phyloP scores from a whole-genome alignment of 1,140 invertebrate genomes.

The Atta colombica region DNA sequence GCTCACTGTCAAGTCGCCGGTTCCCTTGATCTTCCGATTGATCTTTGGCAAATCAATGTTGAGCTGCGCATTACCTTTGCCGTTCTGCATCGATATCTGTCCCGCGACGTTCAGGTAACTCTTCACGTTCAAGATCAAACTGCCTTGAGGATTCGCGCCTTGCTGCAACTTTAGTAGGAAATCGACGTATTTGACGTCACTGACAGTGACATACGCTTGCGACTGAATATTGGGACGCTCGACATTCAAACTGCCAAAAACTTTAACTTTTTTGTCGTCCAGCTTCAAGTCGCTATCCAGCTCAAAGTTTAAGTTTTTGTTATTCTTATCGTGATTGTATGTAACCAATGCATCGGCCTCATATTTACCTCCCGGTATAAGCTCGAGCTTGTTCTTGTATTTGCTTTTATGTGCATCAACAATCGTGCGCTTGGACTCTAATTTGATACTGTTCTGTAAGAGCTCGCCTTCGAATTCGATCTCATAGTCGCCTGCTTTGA shows the following conservation, averaged over 20 bases:
- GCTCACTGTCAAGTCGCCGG: slow-evolving; percentile 87
- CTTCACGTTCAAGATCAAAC: slow-evolving; percentile 80
- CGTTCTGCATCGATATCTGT: slow-evolving; percentile 80
- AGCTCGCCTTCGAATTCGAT: slow-evolving; percentile 87
- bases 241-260: slow-evolving; percentile 86
- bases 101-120: slow-evolving; percentile 82
- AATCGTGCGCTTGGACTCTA: slow-evolving; percentile 87
- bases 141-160: slow-evolving; percentile 79
- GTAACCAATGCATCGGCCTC: slow-evolving; percentile 88
- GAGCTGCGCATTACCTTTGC: slow-evolving; percentile 84
- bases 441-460: slow-evolving; percentile 88
- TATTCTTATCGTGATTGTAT: slow-evolving; percentile 85
- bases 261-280: slow-evolving; percentile 87
- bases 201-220: slow-evolving; percentile 85
- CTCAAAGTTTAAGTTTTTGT: slow-evolving; percentile 86
- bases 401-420: slow-evolving; percentile 88
- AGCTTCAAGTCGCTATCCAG: slow-evolving; percentile 85
- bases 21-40: slow-evolving; percentile 88
- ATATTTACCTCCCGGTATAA: slow-evolving; percentile 89
- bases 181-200: slow-evolving; percentile 87
- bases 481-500: slow-evolving; percentile 88
- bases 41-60: slow-evolving; percentile 85
- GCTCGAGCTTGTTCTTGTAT: slow-evolving; percentile 87
- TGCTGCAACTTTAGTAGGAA: slow-evolving; percentile 85
- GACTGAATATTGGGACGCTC: slow-evolving; percentile 86